A percentile compares a stretch with the other conserved stretches of the same genome.
phyloP scores from a whole-genome alignment of 2,888 invertebrate genomes.

The Cheilosia urbana region DNA sequence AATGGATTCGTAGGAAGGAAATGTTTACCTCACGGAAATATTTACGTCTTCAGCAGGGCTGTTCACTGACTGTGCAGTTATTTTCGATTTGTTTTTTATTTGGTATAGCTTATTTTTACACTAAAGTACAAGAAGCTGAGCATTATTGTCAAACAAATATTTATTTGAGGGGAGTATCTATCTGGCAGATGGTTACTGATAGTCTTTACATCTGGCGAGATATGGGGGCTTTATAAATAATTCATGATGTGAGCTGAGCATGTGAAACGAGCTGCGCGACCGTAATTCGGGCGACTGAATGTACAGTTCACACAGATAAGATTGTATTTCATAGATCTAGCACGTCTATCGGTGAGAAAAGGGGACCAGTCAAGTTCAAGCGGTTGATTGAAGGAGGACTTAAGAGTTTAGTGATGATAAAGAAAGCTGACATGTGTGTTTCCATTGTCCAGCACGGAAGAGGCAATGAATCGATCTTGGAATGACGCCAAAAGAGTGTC shows the following conservation, averaged over 20 bases:
- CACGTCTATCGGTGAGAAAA: constrained; percentile 35
- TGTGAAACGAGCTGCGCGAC: neutral
- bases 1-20: constrained; percentile 32
- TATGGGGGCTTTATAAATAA: constrained; percentile 42
- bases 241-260: constrained; percentile 24
- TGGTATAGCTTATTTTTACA: constrained; percentile 1
- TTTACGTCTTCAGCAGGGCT: constrained; percentile 34
- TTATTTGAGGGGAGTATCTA: constrained; percentile 26
- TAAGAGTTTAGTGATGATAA: too few relatives aligned
- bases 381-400: too few relatives aligned
- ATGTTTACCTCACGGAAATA: constrained; percentile 42
- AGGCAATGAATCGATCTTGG: too few relatives aligned
- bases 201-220: constrained; percentile 59
- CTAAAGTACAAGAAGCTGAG: constrained; percentile 51
- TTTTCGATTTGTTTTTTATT: constrained; percentile 4
- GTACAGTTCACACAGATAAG: constrained; percentile 39
- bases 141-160: constrained; percentile 61
- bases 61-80: constrained; percentile 25
- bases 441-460: too few relatives aligned
- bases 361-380: constrained; percentile 28
- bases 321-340: constrained; percentile 24
- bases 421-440: too few relatives aligned
- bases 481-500: too few relatives aligned
- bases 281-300: constrained; percentile 15
- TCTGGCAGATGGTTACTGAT: constrained; percentile 54